Conservation (phyloP, 2,113 vertebrate genomes). For the Datnioides undecimradiatus region DNA sequence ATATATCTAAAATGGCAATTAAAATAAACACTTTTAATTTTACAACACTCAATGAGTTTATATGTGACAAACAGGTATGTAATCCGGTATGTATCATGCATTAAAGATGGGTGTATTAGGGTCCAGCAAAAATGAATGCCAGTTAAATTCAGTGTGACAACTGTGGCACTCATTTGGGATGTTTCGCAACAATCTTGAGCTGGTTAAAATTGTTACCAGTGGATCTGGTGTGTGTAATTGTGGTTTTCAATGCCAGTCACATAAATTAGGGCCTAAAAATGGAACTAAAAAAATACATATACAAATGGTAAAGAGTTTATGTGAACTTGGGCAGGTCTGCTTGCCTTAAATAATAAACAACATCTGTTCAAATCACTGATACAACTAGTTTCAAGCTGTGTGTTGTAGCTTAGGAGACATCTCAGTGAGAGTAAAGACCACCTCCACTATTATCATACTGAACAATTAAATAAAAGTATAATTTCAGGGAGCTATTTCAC, state of each 20-base stretch:
- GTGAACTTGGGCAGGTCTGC: not conserved
- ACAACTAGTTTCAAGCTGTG: not conserved
- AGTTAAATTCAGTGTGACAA: not conserved
- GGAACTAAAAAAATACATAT: not conserved
- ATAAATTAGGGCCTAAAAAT: not conserved
- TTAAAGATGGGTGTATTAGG: too few relatives aligned
- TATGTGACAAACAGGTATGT: not conserved
- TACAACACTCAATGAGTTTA: rapidly evolving
- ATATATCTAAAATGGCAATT: slow-evolving; percentile 38
- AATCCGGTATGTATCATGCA: not conserved
- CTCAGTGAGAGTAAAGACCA: not conserved
- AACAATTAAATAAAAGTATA: not conserved
- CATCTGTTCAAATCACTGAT: too few relatives aligned
- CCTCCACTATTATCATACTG: not conserved
- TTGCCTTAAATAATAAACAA: not conserved
- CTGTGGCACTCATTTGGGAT: not conserved
- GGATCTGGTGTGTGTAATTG: rapidly evolving
- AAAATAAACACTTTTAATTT: not conserved
- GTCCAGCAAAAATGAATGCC: not conserved
- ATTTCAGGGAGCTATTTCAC: not conserved
- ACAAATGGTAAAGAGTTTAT: not conserved
- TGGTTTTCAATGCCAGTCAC: not conserved
- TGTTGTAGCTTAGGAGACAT: not conserved
- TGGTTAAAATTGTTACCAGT: not conserved
- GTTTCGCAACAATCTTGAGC: not conserved